Evolutionary conservation across 2,888 invertebrate species (phyloP).

Genomic region (Andrena chrysosceles): DNA sequence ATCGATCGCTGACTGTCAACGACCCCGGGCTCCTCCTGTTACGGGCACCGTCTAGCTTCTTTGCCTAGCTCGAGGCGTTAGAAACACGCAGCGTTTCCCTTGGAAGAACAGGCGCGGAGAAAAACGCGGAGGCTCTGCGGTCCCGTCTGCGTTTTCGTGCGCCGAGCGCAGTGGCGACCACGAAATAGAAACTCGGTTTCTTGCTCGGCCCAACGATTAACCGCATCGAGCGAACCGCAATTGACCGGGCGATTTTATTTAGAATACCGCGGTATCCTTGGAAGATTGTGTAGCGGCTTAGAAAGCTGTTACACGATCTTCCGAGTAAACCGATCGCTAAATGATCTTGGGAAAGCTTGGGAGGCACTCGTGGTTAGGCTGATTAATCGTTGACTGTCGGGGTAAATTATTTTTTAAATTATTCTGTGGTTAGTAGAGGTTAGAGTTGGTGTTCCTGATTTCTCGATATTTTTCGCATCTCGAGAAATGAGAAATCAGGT

Average conservation of each 20-base stretch:
- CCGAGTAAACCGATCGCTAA: constrained; percentile 5
- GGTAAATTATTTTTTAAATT: not conserved
- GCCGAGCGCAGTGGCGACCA: constrained; percentile 11
- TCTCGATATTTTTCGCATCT: no score
- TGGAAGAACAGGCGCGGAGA: no score
- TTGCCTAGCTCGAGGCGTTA: not conserved
- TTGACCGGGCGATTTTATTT: constrained; percentile 9
- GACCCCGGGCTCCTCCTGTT: not conserved
- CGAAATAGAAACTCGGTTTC: constrained; percentile 51
- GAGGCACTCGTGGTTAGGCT: not conserved
- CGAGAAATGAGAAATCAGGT: no score
- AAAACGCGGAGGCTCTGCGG: not conserved
- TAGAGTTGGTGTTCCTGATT: no score
- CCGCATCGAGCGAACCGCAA: constrained; percentile 20
- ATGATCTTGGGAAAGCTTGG: not conserved
- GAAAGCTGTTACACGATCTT: constrained; percentile 18
- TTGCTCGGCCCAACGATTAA: constrained; percentile 17
- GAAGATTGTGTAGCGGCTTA: constrained; percentile 21
- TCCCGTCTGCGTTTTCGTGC: constrained; percentile 11
- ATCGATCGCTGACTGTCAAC: constrained; percentile 34
- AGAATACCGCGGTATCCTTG: not conserved
- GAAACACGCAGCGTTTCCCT: not conserved
- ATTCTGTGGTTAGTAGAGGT: not conserved
- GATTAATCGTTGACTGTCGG: not conserved
- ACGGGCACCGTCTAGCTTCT: not conserved